Conservation (phyloP, 2,888 invertebrate species). For the Nemotelus pantherinus region DNA sequence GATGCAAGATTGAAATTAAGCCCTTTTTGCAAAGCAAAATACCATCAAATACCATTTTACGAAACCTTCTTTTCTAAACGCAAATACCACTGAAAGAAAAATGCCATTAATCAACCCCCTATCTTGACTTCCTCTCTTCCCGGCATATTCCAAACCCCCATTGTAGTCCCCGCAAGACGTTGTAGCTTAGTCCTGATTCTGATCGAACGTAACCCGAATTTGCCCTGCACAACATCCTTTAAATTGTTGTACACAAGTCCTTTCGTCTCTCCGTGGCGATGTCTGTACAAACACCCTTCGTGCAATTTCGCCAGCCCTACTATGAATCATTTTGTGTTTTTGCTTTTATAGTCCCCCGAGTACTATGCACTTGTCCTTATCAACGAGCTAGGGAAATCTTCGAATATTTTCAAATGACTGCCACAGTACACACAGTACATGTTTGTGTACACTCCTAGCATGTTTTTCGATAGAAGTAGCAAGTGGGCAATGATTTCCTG, state of each 20-base stretch:
- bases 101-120: no score
- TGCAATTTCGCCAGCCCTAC: background rate
- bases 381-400: background rate
- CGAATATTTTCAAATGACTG: background rate
- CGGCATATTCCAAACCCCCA: background rate
- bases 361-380: slow-evolving; percentile 3
- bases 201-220: background rate
- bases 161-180: background rate
- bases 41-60: no score
- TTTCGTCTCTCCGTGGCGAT: background rate
- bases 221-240: no score
- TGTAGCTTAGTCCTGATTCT: no score
- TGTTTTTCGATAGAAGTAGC: no score
- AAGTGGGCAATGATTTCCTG: no score
- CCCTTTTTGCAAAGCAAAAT: no score
- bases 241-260: background rate
- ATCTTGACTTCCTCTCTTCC: no score
- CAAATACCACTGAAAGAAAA: no score
- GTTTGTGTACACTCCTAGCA: no score
- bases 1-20: no score
- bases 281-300: background rate
- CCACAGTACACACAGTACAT: background rate
- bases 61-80: no score
- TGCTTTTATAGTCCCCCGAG: background rate
- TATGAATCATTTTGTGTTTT: background rate